phyloP scores from a whole-genome alignment of 2,888 invertebrate species.

The Lepidocyrtoides sp. region DNA sequence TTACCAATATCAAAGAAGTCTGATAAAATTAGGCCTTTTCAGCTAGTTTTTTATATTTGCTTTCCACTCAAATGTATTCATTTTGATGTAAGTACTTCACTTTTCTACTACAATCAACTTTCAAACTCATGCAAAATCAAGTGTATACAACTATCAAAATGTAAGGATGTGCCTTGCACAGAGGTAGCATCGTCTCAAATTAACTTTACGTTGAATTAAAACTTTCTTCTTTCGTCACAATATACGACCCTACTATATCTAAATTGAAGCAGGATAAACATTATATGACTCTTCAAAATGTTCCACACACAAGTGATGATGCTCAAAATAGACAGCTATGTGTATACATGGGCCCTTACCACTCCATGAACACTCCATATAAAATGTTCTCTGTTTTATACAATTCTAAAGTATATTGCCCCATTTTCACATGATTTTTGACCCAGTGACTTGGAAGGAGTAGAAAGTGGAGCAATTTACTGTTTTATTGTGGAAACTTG shows the following conservation, averaged over 20 bases:
- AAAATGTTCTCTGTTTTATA: background rate
- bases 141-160: no score
- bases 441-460: slow-evolving; percentile 57
- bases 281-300: no score
- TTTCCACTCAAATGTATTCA: no score
- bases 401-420: background rate
- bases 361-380: background rate
- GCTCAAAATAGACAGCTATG: no score
- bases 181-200: no score
- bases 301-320: background rate
- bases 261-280: background rate
- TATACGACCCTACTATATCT: background rate
- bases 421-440: slow-evolving; percentile 40
- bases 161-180: no score
- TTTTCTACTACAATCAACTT: no score
- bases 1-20: slow-evolving; percentile 10
- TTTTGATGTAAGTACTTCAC: no score
- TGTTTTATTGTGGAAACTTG: slow-evolving; percentile 50
- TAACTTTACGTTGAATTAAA: slow-evolving; percentile 69
- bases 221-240: slow-evolving; percentile 53
- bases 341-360: background rate
- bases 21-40: background rate
- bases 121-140: no score
- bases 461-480: slow-evolving; percentile 71
- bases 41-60: background rate